Evolutionary conservation across 2,888 invertebrate genomes (phyloP), one percentile per base, ranked within the genome.

Genomic region (Thereva unica): DNA sequence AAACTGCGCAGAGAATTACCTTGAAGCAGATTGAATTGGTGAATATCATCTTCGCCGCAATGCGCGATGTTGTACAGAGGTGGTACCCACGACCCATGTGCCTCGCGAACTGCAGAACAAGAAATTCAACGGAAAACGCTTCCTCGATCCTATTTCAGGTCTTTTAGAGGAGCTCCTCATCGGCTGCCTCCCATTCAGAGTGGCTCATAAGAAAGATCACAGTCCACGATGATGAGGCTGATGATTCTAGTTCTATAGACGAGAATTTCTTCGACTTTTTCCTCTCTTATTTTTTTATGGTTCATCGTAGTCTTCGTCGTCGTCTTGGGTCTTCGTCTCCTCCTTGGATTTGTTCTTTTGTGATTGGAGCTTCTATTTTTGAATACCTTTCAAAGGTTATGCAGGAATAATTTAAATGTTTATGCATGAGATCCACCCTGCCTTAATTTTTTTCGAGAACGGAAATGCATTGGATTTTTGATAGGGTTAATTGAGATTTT

Each of bases 1-100:
- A 41, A 40, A 50, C 10, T 41, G 40, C 12, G 49, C 7, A 37
- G 50, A 61, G 50, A 61, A 50, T 61, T 50, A 61, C 61, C 61
- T 61, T 61, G 61, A 50, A 50, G 61, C 49, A 61, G 61, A 61
- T 61, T 61, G 61, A 61, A 61, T 61, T 61, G 61, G 61, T 50
- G 61, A 61, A 61, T 61, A 61, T 61, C 61, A 61, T 61, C 49
- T 61, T 61, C 50, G 35, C 61, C 41, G 40, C 8, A 34, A 35
- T 44, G 9, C 44, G 49, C 49, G 5, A 52, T 23, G 35, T 23
- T 23, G 54, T 40, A 56, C 55, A 56, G 55, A 56, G 55, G 55
- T 56, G 55, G 61, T 61, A 61, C 61, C 61, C 61, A 61, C 61
- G 61, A 61, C 61, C 61, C 61, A 50, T 61, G 61, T 49, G 49